Evolutionary conservation across 92 coral and sea anemone species (phyloP), one percentile per base, ranked within the genome.

Genomic region (Meandrina meandrites): DNA sequence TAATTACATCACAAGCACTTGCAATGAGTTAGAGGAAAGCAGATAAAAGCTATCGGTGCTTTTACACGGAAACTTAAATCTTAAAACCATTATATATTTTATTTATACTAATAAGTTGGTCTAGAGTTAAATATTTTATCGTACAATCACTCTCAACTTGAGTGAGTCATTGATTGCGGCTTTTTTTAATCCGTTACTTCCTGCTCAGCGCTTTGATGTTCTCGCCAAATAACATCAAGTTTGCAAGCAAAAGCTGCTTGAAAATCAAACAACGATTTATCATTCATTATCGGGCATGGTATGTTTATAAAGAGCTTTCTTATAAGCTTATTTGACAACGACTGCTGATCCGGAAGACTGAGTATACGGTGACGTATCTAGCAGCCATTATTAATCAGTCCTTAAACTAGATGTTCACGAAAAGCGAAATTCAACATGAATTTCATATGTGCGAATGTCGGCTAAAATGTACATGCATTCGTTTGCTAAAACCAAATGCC

Each of bases 221-320:
- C 37, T 21, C 78, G 51, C 27, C 48, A 73, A 73, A 73, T 73
- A 11, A 8, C 19, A 66, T 66, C 32, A 66, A 73, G 78, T 73
- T 36, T 37, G 48, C 27, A 1, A 73, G 78, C 45, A 37, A 73
- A 73, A 73, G 48, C 78, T 73, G 78, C 78, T 73, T 19, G 48
- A 73, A 37, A 73, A 73, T 37, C 78, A 35, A 37, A 73, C 37
- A 36, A 73, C 48, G 78, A 35, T 73, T 73, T 36, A 73, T 73
- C 78, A 73, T 40, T 19, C 48, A 73, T 35, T 36, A 72, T 28
- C 24, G n/a, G 47, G 9, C 32, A 72, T 72, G 48, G 47, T 37
- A 73, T 34, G 27, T 73, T 73, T 36, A 17, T 73, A 73, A 73
- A 36, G 78, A 35, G 78, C 19, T 37, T 73, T 70, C 1, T 73